Evolutionary conservation across 2,797 vertebrate genomes (phyloP).

Genomic region (Dromococcyx pavoninus): DNA sequence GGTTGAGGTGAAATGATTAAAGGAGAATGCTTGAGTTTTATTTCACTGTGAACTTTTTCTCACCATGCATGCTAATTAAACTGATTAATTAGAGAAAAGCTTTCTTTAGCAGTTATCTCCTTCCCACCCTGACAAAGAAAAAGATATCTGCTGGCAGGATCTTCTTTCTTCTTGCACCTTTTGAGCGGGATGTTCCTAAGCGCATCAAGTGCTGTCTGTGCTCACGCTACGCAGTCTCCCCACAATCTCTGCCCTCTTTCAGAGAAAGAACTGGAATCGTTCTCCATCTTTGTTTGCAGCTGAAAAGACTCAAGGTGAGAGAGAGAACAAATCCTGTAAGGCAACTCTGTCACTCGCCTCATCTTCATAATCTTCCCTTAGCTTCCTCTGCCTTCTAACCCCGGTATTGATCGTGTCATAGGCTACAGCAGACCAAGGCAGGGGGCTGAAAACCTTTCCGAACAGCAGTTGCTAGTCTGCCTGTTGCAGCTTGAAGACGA

Average conservation of each 20-base stretch:
- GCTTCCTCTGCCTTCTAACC: slow-evolving; percentile 76
- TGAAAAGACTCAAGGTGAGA: slow-evolving; percentile 76
- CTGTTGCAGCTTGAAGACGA: slow-evolving; percentile 78
- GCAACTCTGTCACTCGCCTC: slow-evolving; percentile 79
- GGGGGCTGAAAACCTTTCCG: slow-evolving; percentile 82
- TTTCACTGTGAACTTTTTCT: background rate
- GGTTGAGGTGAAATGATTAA: background rate
- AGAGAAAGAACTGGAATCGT: background rate
- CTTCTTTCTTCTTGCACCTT: background rate
- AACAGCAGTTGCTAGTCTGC: slow-evolving; percentile 64
- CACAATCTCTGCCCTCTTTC: background rate
- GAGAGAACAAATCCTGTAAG: slow-evolving; percentile 74
- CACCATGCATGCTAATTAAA: background rate
- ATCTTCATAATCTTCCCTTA: slow-evolving; percentile 82
- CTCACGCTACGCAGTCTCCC: accelerated
- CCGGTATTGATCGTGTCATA: slow-evolving; percentile 82
- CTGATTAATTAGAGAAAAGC: background rate
- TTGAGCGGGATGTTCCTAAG: background rate
- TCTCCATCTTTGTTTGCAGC: slow-evolving; percentile 57
- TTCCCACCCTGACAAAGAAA: background rate
- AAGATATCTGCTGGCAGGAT: background rate
- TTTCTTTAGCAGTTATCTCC: background rate
- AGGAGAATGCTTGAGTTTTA: background rate
- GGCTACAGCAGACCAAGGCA: slow-evolving; percentile 77
- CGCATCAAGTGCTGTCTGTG: background rate